Base-by-base conservation (phyloP, 1,140 invertebrate species). In the Drosophila rhopaloa region DNA sequence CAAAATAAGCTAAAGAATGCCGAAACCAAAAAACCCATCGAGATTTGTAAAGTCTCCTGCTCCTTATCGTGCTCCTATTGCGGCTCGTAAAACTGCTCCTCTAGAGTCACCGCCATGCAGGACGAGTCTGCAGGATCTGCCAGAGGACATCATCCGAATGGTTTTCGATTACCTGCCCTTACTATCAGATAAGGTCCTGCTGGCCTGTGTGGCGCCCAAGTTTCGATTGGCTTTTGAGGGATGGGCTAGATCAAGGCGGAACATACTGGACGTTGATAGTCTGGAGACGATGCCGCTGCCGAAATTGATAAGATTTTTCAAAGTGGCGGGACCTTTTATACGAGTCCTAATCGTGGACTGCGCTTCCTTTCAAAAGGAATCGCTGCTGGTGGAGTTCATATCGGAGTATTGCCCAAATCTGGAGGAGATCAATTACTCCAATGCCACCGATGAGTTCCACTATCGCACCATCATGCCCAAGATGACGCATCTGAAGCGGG, bases 401-500 rank as follows among this genome's bases (percentile, higher is more conserved):
- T 58, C 59, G 1, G 77, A 90, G 35, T 89, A 56, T 19, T 89
- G 84, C 43, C 73, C 60, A 1, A 84, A 84, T 56, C 35, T 89
- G 5, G 74, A 81, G 38, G 85, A 79, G 44, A 85, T 89, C 6
- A 7, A 56, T 11, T 89, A 58, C 24, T 50, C 14, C 7, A 90
- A 90, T 60, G 81, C 77, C n/a, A 84, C 78, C 1, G 85, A 90
- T 51, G 81, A 81, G 14, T 90, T 90, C 7, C 85, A 62, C 14
- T 89, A 75, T 35, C 29, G 77, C 7, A 38, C 27, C 0, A 55
- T 89, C 0, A 50, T 89, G 70, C 41, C 70, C 0, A 60, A 67
- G 0, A 37, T 84, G 62, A 81, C 54, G 0, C 32, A 61, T 2
- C 32, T 89, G 11, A 79, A 68, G 5, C 29, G 47, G 0, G 57